phyloP scores from a whole-genome alignment of 2,888 invertebrate genomes.

The Rhamnusium bicolor region DNA sequence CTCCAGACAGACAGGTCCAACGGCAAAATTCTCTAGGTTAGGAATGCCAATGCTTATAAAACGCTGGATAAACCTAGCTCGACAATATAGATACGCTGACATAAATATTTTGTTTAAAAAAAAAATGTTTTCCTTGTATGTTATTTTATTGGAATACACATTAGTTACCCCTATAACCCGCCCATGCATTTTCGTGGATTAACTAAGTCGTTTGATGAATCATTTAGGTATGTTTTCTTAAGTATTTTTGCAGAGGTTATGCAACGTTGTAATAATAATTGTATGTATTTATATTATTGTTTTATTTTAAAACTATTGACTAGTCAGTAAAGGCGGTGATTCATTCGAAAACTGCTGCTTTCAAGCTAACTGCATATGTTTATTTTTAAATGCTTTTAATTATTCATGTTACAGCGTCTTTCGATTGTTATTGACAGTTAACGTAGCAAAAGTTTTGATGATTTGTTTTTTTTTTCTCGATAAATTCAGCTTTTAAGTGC shows the following conservation, averaged over 20 bases:
- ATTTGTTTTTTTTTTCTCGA: not conserved
- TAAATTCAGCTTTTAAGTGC: not conserved
- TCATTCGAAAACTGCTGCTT: constrained; percentile 21
- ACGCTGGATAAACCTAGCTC: too few species aligned
- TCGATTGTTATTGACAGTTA: not conserved
- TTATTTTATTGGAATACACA: not conserved
- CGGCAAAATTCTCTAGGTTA: too few species aligned
- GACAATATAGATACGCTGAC: too few species aligned
- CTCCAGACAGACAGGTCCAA: too few species aligned
- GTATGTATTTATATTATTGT: constrained; percentile 28
- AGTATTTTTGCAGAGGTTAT: constrained; percentile 12
- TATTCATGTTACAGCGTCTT: constrained; percentile 12
- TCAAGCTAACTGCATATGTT: constrained; percentile 22
- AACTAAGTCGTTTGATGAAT: constrained; percentile 10
- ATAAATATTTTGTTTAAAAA: too few species aligned
- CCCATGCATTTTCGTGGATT: not conserved
- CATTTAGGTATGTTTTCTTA: constrained; percentile 9
- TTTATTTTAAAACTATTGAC: constrained; percentile 27
- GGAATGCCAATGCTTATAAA: too few species aligned
- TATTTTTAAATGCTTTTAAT: constrained; percentile 22
- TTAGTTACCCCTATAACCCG: not conserved
- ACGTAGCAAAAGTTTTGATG: not conserved
- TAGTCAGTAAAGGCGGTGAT: constrained; percentile 20
- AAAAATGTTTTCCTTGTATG: too few species aligned
- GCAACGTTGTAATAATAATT: constrained; percentile 18